phyloP scores from a whole-genome alignment of 2,797 vertebrate genomes.

The Micrastur ruficollis region DNA sequence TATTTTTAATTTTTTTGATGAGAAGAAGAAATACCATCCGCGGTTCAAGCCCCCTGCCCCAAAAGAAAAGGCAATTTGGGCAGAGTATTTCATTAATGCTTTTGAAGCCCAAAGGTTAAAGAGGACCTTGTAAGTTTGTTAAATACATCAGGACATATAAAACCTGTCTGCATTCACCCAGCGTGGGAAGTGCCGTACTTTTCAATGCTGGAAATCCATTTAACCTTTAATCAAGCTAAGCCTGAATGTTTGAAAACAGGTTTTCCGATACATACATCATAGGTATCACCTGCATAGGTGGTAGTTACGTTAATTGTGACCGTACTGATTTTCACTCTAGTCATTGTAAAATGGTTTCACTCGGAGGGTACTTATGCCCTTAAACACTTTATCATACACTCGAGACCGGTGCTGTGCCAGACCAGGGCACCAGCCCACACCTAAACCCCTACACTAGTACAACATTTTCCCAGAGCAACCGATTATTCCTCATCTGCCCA shows the following conservation, averaged over 20 bases:
- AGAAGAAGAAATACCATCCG: neutral
- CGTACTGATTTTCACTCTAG: neutral
- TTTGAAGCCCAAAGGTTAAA: neutral
- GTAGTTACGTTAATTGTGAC: neutral
- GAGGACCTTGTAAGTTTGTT: neutral
- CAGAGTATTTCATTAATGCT: neutral
- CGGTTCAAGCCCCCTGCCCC: neutral
- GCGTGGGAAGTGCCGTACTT: neutral
- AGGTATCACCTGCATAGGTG: neutral
- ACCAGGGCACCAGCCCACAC: neutral
- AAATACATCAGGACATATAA: fast-evolving
- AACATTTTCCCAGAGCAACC: fast-evolving
- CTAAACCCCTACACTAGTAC: neutral
- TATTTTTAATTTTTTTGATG: neutral
- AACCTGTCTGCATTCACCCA: neutral
- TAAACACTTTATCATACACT: neutral
- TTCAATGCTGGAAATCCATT: neutral
- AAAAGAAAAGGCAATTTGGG: neutral
- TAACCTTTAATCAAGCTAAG: neutral
- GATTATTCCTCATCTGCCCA: neutral
- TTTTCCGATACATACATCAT: fast-evolving
- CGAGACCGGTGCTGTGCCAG: fast-evolving
- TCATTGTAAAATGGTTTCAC: fast-evolving
- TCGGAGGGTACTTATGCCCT: neutral
- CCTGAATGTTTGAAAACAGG: neutral